Evolutionary conservation across 1,140 invertebrate species (phyloP), one percentile per base, ranked within the genome.

Genomic region (Macrocentrus cingulum): DNA sequence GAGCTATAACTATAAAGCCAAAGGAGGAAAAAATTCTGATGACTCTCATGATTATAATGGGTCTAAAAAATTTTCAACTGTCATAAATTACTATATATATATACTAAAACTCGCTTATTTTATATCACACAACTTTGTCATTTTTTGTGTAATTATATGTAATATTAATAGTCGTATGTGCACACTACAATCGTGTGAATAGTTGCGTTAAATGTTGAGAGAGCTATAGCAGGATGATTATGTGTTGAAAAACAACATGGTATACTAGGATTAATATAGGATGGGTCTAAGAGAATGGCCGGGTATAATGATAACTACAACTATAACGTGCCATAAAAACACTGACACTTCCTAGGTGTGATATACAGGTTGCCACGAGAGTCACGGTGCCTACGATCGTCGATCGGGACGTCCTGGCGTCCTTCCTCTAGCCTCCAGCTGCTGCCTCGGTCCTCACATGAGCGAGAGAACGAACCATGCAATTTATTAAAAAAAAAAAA

Each of bases 361-460:
- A 64, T 64, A 71, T 68, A 65, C 68, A 76, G 73, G 72, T 74
- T 57, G 59, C 57, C 32, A 61, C 56, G 57, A 65, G 64, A 63
- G 62, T 65, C 66, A 65, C 61, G 61, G 55, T 58, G 54, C 45
- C 60, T 60, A 61, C 62, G 62, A 70, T 62, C 62, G 61, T 60
- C 65, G 63, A 67, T 69, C 64, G 61, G 62, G 62, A 66, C 56
- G 53, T 57, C 59, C 59, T 64, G 56, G 56, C 50, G 50, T 59
- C 60, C 60, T 61, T 67, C 65, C 66, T 65, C 63, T 67, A 71
- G 68, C 67, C 63, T 70, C 63, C 67, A 64, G 68, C 67, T 64
- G 62, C 63, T 63, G 65, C 65, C 66, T 65, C 65, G 66, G 69
- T 68, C 67, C 63, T 70, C 63, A 66, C 61, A 67, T 64, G 61